Evolutionary conservation across 2,113 vertebrate species (phyloP).

Genomic region (Diadophis punctatus): DNA sequence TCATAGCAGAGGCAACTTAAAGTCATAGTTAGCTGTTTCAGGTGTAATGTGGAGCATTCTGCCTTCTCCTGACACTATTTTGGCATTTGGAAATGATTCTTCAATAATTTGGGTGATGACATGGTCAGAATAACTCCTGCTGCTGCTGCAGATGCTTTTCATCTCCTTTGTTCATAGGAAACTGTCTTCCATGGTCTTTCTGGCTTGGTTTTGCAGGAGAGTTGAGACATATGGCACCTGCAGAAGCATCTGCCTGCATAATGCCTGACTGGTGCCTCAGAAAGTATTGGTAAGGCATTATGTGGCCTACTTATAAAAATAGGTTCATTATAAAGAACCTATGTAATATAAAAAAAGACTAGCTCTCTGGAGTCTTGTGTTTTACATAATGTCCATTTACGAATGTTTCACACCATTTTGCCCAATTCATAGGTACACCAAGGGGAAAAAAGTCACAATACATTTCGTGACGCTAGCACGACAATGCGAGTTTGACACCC

Average conservation of each 20-base stretch:
- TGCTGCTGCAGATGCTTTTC: background rate
- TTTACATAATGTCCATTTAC: background rate
- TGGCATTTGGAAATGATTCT: background rate
- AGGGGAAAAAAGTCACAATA: no score
- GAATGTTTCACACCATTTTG: background rate
- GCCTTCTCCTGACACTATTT: background rate
- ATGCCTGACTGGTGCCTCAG: background rate
- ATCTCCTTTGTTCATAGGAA: background rate
- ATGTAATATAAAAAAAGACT: background rate
- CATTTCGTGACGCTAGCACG: no score
- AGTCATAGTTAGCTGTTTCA: background rate
- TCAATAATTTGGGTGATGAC: background rate
- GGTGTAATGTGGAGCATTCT: background rate
- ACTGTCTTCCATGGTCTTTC: background rate
- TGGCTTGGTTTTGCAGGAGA: background rate
- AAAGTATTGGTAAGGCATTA: background rate
- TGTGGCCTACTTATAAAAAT: background rate
- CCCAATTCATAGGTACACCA: background rate
- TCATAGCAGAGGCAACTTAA: background rate
- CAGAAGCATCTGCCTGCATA: background rate
- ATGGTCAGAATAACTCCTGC: background rate
- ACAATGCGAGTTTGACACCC: no score
- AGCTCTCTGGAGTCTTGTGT: background rate
- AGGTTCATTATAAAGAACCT: background rate
- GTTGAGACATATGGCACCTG: background rate